These are phyloP conservation scores for Atherinomorus stipes DNA, from an alignment of 2,113 vertebrate species.

Conservation along the genomic window DNA sequence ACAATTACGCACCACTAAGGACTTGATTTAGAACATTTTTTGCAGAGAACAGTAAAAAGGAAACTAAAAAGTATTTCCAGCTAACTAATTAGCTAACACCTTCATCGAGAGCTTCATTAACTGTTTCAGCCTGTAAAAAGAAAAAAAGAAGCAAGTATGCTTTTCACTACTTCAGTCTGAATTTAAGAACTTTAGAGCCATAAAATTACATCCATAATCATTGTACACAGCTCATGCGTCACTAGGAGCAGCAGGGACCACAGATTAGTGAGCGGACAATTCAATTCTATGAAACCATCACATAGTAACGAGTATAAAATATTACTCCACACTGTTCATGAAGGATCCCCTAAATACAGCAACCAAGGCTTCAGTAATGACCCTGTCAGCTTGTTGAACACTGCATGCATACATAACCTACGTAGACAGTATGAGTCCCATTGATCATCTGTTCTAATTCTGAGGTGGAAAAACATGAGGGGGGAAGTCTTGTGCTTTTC, in stretches of 20 bases:
- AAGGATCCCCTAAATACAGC: conserved; percentile 6
- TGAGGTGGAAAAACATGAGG: neutral
- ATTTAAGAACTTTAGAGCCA: neutral
- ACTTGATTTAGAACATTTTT: no score
- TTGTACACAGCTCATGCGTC: neutral
- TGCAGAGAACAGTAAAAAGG: no score
- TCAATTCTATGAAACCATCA: neutral
- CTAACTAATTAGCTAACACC: no score
- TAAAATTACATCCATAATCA: neutral
- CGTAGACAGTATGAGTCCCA: conserved; percentile 2
- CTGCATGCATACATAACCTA: conserved; percentile 23
- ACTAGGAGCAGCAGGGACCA: neutral
- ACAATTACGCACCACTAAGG: no score
- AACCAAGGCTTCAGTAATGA: conserved; percentile 32
- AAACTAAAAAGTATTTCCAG: no score
- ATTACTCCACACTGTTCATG: neutral
- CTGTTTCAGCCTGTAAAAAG: neutral
- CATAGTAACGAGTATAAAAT: neutral
- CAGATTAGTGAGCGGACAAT: neutral
- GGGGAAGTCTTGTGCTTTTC: neutral
- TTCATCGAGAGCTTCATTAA: neutral
- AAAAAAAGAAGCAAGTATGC: neutral
- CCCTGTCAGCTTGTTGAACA: conserved; percentile 33
- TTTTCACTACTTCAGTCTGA: neutral
- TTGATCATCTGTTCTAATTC: conserved; percentile 34